A percentile compares a stretch with the other conserved stretches of the same genome.
Evolutionary conservation across 2,113 vertebrate genomes (phyloP).

Genomic region (Dissostichus mawsoni): DNA sequence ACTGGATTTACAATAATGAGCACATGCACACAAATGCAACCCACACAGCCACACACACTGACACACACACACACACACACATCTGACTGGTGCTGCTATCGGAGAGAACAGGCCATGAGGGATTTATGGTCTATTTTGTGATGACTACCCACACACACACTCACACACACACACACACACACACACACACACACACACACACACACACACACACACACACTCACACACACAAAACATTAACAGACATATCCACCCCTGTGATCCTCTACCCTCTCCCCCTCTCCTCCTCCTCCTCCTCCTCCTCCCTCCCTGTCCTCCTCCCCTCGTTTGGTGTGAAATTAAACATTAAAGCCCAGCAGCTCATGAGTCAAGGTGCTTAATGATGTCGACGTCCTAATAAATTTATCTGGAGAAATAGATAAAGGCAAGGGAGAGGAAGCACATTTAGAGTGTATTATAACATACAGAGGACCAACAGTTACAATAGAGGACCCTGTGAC

Average conservation of each 20-base stretch:
- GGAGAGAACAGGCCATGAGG: background rate
- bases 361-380: conserved; percentile 63
- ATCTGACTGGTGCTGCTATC: conserved; percentile 5
- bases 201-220: conserved; percentile 5
- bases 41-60: background rate
- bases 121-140: conserved; percentile 26
- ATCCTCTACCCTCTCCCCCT: conserved; percentile 19
- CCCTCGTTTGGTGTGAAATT: conserved; percentile 64
- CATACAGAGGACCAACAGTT: background rate
- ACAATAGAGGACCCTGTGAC: background rate
- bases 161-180: background rate
- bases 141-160: conserved; percentile 6
- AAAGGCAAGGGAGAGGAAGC: conserved; percentile 7
- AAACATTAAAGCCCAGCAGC: conserved; percentile 62
- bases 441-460: conserved; percentile 2
- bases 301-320: conserved; percentile 29
- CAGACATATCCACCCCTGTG: conserved; percentile 48
- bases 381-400: conserved; percentile 53
- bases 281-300: background rate
- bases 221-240: conserved; percentile 36
- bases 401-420: conserved; percentile 46
- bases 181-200: conserved; percentile 4
- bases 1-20: conserved; percentile 71
- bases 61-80: background rate
- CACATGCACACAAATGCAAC: conserved; percentile 19